phyloP scores from a whole-genome alignment of 1,140 invertebrate species.

The Drosophila dunni region DNA sequence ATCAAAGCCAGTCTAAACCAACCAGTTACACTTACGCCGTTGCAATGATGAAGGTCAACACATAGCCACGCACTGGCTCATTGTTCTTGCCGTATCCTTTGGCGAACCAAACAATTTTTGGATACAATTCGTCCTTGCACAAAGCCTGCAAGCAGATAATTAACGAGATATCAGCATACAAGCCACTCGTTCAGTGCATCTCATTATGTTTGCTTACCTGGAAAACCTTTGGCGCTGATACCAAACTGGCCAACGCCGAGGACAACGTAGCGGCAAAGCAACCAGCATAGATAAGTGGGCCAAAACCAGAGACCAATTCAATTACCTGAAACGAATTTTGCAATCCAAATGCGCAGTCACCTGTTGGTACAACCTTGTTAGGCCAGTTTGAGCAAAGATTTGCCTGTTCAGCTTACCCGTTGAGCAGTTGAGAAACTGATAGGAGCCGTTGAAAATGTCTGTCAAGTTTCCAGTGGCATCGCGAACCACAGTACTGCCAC shows the following conservation, averaged over 20 bases:
- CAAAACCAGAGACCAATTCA: slow-evolving; percentile 94
- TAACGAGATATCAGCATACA: background rate
- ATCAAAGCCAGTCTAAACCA: too few relatives aligned
- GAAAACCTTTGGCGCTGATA: slow-evolving; percentile 97
- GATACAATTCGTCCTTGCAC: slow-evolving; percentile 98
- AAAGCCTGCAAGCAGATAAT: slow-evolving; percentile 87
- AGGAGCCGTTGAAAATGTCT: slow-evolving; percentile 86
- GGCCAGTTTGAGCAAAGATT: background rate
- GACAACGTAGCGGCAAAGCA: slow-evolving; percentile 98
- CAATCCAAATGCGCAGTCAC: slow-evolving; percentile 89
- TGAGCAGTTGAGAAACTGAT: slow-evolving; percentile 85
- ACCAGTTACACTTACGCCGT: slow-evolving; percentile 89
- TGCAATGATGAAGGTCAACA: slow-evolving; percentile 96
- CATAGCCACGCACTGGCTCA: slow-evolving; percentile 96
- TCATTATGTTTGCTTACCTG: slow-evolving; percentile 86
- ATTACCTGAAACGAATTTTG: slow-evolving; percentile 91
- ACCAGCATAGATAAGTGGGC: slow-evolving; percentile 97
- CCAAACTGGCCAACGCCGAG: slow-evolving; percentile 96
- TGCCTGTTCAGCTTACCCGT: slow-evolving; percentile 44
- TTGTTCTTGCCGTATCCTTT: slow-evolving; percentile 96
- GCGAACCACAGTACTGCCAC: slow-evolving; percentile 90
- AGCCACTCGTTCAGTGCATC: too few relatives aligned
- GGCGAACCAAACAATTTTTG: slow-evolving; percentile 95
- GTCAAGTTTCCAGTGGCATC: slow-evolving; percentile 90
- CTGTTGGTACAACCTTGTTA: slow-evolving; percentile 22